Base-by-base conservation (phyloP, 2,113 vertebrate species). In the Pao palembangensis region DNA sequence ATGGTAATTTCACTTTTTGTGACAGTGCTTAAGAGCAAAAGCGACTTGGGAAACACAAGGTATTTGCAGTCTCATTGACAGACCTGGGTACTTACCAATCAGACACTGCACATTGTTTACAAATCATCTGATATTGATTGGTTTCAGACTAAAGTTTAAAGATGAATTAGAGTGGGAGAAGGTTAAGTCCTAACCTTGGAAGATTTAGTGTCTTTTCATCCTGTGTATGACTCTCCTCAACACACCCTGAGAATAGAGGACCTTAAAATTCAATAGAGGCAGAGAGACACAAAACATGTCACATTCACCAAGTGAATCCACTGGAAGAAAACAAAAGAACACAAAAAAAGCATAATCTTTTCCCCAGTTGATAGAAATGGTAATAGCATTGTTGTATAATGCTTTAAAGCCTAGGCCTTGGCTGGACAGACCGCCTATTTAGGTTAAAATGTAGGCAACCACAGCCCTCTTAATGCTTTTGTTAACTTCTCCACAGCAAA, bases 1-100 rank as follows among this genome's bases (percentile, higher is more conserved):
- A 99, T 99, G 94, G 96, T 98, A 99, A 98, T 98, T 98, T 99
- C 93, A 98, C 95, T 97, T 99, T 98, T 98, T 98, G 94, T 95
- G 94, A 97, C 94, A 94, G 93, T 94, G 94, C 93, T 95, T 94
- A 94, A 93, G 94, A 97, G 94, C 92, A 94, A 95, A 95, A 93
- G 93, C 93, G 94, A 96, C 93, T 93, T 87, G 89, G 69, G 82
- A 92, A 88, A 89, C 94, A 98, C 94, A 96, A 96, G 95, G 94
- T 91, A 93, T 94, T 95, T 93, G 92, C 94, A 98, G 95, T 98
- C 95, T 94, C 92, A 94, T 95, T 94, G 93, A 95, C 91, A 89
- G 92, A 90, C 92, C 92, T 95, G 92, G 92, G 92, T 95, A 98
- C 97, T 96, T 98, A 94, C 95, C 95, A 93, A 95, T 98, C 96